Evolutionary conservation across 2,888 invertebrate species (phyloP), one percentile per base, ranked within the genome.

Genomic region (Bugula neritina): DNA sequence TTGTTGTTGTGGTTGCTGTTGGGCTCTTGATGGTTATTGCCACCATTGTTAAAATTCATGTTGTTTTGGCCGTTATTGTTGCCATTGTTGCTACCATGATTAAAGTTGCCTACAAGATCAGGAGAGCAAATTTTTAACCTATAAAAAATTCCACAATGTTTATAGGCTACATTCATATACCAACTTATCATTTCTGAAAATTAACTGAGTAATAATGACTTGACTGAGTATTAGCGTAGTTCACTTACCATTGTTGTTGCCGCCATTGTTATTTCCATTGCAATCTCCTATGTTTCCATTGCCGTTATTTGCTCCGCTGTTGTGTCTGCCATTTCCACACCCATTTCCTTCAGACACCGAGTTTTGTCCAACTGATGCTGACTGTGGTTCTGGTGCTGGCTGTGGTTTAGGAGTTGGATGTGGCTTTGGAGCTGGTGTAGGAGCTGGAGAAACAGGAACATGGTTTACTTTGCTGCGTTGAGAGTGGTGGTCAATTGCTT

Each of bases 161-260:
- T n/a, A n/a, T n/a, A n/a, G n/a, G n/a, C n/a, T n/a, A n/a, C n/a
- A n/a, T n/a, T n/a, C n/a, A n/a, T n/a, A n/a, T n/a, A n/a, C n/a
- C n/a, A n/a, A n/a, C n/a, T n/a, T n/a, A n/a, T n/a, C n/a, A n/a
- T n/a, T n/a, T n/a, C n/a, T n/a, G n/a, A n/a, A n/a, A n/a, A n/a
- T n/a, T n/a, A n/a, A n/a, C 57, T n/a, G 10, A 5, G 23, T 57
- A n/a, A n/a, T 57, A 5, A 57, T 57, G 17, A 57, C 57, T 25
- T 17, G 17, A n/a, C 10, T 52, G 52, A 25, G 13, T 57, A 57
- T 57, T 57, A n/a, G n/a, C 57, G 25, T 5, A 3, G 25, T 57
- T 57, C 5, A n/a, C 63, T 31, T 63, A 63, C 63, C 63, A 34
- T 63, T 63, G 29, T 31, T 27, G 34, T 63, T 31, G 10, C 63